A percentile compares a stretch with the other conserved stretches of the same genome.
phyloP scores from a whole-genome alignment of 2,888 invertebrate genomes.

The Nomada fabriciana region DNA sequence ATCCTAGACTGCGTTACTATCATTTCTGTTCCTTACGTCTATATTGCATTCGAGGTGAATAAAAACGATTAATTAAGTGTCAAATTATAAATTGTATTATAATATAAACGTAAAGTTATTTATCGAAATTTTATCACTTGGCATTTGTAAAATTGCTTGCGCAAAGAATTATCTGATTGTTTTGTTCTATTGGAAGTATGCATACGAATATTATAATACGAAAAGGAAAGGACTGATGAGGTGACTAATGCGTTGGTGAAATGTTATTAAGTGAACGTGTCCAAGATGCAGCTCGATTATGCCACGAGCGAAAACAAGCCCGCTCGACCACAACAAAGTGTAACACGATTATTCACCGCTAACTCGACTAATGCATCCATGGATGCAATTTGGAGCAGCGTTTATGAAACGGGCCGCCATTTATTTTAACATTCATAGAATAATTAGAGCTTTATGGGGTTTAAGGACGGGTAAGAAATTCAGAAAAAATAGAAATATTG shows the following conservation, averaged over 20 bases:
- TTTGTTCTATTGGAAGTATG: too few species aligned
- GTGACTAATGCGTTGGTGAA: not conserved
- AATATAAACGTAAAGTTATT: not conserved
- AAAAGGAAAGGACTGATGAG: not conserved
- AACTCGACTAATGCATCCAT: not conserved
- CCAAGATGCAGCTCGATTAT: not conserved
- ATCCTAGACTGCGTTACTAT: slow-evolving; percentile 38
- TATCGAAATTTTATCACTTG: not conserved
- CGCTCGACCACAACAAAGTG: slow-evolving; percentile 3
- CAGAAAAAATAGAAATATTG: too few species aligned
- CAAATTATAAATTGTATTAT: not conserved
- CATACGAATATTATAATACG: not conserved
- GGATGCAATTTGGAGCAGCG: slow-evolving; percentile 13
- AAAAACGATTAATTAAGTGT: slow-evolving; percentile 2
- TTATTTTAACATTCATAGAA: not conserved
- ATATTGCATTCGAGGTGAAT: not conserved
- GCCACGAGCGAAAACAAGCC: slow-evolving; percentile 5
- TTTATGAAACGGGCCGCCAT: not conserved
- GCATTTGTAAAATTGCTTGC: not conserved
- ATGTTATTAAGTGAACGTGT: not conserved
- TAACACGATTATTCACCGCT: slow-evolving; percentile 20
- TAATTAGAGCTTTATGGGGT: too few species aligned
- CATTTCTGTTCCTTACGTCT: not conserved
- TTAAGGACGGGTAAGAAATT: too few species aligned
- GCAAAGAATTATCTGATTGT: too few species aligned